Evolutionary conservation across 1,140 invertebrate genomes (phyloP).

Genomic region (Drosophila kohkoa): DNA sequence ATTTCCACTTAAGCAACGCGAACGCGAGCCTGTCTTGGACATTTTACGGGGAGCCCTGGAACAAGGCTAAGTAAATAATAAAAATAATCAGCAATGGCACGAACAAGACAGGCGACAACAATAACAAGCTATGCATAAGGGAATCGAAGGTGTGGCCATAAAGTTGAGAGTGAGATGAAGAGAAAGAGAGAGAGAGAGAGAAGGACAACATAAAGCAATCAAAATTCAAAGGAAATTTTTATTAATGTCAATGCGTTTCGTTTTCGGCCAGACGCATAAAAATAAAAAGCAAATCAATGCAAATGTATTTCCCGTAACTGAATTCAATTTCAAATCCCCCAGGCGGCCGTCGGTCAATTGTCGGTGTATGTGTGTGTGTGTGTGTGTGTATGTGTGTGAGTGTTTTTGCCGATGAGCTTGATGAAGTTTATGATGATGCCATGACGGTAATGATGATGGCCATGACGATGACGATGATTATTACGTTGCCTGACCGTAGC

Average conservation of each 20-base stretch:
- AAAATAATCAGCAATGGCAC: constrained; percentile 64
- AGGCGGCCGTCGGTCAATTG: constrained; percentile 14
- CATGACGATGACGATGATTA: constrained; percentile 36
- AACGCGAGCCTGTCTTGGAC: constrained; percentile 5
- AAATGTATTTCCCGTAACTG: constrained; percentile 79
- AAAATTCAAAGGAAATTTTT: constrained; percentile 84
- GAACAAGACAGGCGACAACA: constrained; percentile 58
- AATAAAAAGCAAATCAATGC: constrained; percentile 80
- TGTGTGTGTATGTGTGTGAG: constrained; percentile 1
- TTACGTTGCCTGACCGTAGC: constrained; percentile 71
- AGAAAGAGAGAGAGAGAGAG: neutral
- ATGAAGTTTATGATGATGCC: constrained; percentile 53
- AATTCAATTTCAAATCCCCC: constrained; percentile 77
- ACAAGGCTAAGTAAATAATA: constrained; percentile 78
- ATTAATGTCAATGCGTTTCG: constrained; percentile 78
- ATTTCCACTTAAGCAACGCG: constrained; percentile 71
- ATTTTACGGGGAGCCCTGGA: constrained; percentile 14
- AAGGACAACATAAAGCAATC: constrained; percentile 69
- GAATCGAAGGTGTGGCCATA: constrained; percentile 1
- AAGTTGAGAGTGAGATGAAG: neutral
- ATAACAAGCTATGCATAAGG: constrained; percentile 39
- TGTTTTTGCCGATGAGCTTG: constrained; percentile 8
- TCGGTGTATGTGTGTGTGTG: too few relatives aligned
- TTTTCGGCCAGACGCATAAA: constrained; percentile 73
- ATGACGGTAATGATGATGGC: constrained; percentile 24